Evolutionary conservation across 1,140 invertebrate species (phyloP).

Genomic region (Choristoneura fumiferana): DNA sequence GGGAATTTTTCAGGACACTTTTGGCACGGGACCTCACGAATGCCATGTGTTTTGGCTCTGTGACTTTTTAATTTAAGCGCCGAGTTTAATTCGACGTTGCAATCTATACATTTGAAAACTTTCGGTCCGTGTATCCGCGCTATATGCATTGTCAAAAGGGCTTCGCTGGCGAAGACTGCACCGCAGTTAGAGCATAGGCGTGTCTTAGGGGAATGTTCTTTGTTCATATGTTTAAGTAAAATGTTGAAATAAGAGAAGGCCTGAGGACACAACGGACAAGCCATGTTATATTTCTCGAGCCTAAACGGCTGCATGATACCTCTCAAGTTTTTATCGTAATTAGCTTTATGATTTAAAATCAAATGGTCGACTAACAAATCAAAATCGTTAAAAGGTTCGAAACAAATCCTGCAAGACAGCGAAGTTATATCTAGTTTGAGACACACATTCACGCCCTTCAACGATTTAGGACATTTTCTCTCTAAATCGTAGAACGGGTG

Average conservation of each 20-base stretch:
- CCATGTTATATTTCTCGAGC: constrained; percentile 16
- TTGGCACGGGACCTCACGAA: constrained; percentile 9
- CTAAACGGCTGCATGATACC: constrained; percentile 17
- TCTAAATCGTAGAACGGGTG: constrained; percentile 61
- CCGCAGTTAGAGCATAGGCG: constrained; percentile 7
- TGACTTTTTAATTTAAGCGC: background rate
- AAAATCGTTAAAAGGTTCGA: constrained; percentile 53
- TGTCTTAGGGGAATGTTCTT: constrained; percentile 3
- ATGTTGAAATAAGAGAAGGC: constrained; percentile 3
- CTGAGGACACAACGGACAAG: background rate
- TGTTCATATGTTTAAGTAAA: constrained; percentile 7
- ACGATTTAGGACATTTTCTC: constrained; percentile 60
- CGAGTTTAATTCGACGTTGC: background rate
- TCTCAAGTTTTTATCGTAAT: constrained; percentile 33
- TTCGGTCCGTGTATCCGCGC: background rate
- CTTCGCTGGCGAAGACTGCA: background rate
- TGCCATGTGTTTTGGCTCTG: constrained; percentile 9
- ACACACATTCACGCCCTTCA: constrained; percentile 55
- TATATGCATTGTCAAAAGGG: constrained; percentile 6
- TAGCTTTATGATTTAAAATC: constrained; percentile 54
- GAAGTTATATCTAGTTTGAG: constrained; percentile 66
- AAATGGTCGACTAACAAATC: constrained; percentile 60
- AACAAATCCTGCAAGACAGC: constrained; percentile 62
- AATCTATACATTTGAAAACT: background rate
- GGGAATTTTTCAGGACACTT: constrained; percentile 5